Evolutionary conservation across 2,888 invertebrate species (phyloP).

Genomic region (Nasonovia ribisnigri): DNA sequence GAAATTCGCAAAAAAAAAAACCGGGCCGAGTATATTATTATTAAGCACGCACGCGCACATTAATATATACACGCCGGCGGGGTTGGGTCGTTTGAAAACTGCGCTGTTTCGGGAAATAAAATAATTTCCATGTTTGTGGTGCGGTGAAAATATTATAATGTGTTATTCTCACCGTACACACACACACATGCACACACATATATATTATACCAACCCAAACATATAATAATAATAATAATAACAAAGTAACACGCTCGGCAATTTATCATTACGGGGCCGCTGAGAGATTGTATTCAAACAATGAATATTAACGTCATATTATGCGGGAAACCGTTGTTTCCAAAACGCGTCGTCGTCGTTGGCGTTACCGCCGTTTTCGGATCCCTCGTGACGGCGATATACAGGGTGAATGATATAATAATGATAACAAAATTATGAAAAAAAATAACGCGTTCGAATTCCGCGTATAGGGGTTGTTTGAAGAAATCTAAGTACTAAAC

Average conservation of each 20-base stretch:
- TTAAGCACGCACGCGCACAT: background rate
- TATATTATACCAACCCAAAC: background rate
- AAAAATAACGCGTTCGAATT: background rate
- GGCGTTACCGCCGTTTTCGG: background rate
- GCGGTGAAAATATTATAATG: background rate
- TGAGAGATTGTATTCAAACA: slow-evolving; percentile 42
- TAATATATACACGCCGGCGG: background rate
- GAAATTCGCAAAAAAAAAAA: background rate
- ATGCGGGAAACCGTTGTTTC: slow-evolving; percentile 40
- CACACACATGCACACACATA: background rate
- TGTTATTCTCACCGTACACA: background rate
- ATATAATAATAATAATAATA: slow-evolving; percentile 28
- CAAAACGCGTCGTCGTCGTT: background rate
- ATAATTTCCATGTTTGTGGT: slow-evolving; percentile 31
- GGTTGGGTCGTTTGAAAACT: background rate
- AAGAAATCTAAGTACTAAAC: background rate
- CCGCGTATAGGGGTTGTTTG: background rate
- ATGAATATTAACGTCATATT: slow-evolving; percentile 53
- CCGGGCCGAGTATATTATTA: background rate
- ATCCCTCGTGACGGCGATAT: background rate
- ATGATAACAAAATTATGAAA: background rate
- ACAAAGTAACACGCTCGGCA: background rate
- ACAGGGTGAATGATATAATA: background rate
- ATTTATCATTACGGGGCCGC: slow-evolving; percentile 38
- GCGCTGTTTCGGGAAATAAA: slow-evolving; percentile 11